A percentile compares a stretch with the other conserved stretches of the same genome.
Evolutionary conservation across 2,888 invertebrate species (phyloP).

Genomic region (Lomographa bimaculata): DNA sequence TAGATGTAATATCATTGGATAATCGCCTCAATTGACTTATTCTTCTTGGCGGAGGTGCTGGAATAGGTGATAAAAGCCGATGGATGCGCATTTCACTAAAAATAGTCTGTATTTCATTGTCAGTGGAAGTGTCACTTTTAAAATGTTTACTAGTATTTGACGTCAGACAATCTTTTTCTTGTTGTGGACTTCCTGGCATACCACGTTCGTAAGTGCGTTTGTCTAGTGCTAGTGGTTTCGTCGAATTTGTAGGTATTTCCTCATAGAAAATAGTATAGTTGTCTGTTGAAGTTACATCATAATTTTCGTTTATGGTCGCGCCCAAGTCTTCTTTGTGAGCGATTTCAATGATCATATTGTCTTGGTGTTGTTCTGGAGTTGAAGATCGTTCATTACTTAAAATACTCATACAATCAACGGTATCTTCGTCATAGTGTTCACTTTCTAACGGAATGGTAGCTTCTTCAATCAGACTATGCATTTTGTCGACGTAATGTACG

Average conservation of each 20-base stretch:
- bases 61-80: slow-evolving; percentile 58
- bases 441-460: too few species aligned
- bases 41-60: slow-evolving; percentile 45
- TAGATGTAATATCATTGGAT: neutral
- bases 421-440: too few species aligned
- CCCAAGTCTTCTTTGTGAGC: too few species aligned
- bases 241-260: neutral
- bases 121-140: slow-evolving; percentile 38
- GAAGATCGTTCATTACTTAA: too few species aligned
- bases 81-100: slow-evolving; percentile 52
- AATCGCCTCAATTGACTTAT: neutral
- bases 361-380: too few species aligned
- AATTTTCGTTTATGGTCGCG: neutral
- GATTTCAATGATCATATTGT: too few species aligned
- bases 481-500: too few species aligned
- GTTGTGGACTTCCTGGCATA: neutral
- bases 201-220: too few species aligned
- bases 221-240: neutral
- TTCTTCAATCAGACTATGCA: too few species aligned
- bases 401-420: too few species aligned
- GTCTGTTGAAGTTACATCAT: neutral
- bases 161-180: slow-evolving; percentile 49
- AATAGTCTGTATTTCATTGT: slow-evolving; percentile 63
- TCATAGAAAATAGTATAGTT: neutral
- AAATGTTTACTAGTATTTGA: slow-evolving; percentile 49